Evolutionary conservation across 2,113 vertebrate genomes (phyloP).

Genomic region (Neolamprologus tretocephalus): DNA sequence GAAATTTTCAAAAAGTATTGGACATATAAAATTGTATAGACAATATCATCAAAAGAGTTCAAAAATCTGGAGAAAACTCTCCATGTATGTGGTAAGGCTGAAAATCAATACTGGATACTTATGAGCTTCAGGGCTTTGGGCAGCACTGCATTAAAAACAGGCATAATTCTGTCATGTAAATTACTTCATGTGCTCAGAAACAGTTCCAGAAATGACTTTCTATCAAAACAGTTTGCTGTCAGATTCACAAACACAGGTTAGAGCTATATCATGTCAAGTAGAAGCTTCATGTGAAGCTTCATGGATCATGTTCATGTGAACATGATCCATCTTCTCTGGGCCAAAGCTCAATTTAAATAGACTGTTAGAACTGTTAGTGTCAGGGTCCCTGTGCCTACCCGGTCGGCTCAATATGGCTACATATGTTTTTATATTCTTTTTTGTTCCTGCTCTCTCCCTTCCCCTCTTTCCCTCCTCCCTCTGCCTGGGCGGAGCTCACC

Average conservation of each 20-base stretch:
- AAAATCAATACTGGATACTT: not conserved
- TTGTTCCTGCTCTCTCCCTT: too few relatives aligned
- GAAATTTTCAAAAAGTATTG: not conserved
- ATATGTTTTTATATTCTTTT: too few relatives aligned
- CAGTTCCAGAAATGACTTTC: not conserved
- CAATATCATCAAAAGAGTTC: not conserved
- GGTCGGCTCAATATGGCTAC: too few relatives aligned
- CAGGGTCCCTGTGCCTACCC: too few relatives aligned
- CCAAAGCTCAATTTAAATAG: not conserved
- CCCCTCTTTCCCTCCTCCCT: too few relatives aligned
- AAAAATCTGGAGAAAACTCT: not conserved
- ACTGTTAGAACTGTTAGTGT: not conserved
- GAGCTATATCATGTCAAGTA: not conserved
- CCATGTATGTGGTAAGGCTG: not conserved
- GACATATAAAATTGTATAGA: not conserved
- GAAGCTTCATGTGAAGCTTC: not conserved
- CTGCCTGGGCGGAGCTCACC: too few relatives aligned
- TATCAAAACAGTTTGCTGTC: not conserved
- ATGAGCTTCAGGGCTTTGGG: not conserved
- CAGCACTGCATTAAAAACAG: not conserved
- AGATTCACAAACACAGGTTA: not conserved
- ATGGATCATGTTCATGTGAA: not conserved
- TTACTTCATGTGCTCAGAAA: not conserved
- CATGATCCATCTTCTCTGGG: not conserved
- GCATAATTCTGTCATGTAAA: not conserved